Evolutionary conservation across 1,140 invertebrate genomes (phyloP).

Genomic region (Drosophila nasuta): DNA sequence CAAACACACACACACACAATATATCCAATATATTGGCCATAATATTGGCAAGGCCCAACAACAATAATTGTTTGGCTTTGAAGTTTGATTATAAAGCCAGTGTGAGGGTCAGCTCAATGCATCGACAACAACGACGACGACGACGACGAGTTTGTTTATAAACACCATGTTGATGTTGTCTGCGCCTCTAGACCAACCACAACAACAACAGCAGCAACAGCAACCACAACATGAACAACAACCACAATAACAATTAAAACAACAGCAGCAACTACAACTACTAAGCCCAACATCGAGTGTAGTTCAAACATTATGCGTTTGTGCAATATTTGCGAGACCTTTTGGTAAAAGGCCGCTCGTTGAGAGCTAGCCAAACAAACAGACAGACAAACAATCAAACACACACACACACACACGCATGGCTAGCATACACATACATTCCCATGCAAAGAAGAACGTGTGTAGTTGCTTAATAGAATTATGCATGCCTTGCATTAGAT

Average conservation of each 20-base stretch:
- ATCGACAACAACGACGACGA: neutral
- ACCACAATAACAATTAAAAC: constrained; percentile 6
- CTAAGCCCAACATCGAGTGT: constrained; percentile 52
- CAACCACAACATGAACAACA: neutral
- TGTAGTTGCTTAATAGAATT: constrained; percentile 40
- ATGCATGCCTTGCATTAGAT: constrained; percentile 37
- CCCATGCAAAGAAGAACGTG: constrained; percentile 53
- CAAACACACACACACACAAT: neutral
- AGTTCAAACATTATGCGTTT: constrained; percentile 63
- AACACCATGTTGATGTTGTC: constrained; percentile 14
- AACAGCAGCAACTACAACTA: constrained; percentile 16
- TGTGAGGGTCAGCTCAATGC: constrained; percentile 65
- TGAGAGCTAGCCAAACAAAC: constrained; percentile 67
- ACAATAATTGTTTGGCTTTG: constrained; percentile 70
- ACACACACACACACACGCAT: constrained; percentile 6
- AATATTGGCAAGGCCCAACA: constrained; percentile 61
- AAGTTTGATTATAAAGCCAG: constrained; percentile 71
- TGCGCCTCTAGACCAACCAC: constrained; percentile 38
- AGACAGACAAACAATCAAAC: constrained; percentile 9
- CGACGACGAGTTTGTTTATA: constrained; percentile 21
- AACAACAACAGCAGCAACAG: constrained; percentile 11
- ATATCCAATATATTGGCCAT: constrained; percentile 34
- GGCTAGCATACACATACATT: neutral
- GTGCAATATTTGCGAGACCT: constrained; percentile 74
- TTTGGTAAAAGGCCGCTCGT: constrained; percentile 48